A percentile compares a stretch with the other conserved stretches of the same genome.
phyloP scores from a whole-genome alignment of 2,888 invertebrate species.

The Gymnocheta viridis region DNA sequence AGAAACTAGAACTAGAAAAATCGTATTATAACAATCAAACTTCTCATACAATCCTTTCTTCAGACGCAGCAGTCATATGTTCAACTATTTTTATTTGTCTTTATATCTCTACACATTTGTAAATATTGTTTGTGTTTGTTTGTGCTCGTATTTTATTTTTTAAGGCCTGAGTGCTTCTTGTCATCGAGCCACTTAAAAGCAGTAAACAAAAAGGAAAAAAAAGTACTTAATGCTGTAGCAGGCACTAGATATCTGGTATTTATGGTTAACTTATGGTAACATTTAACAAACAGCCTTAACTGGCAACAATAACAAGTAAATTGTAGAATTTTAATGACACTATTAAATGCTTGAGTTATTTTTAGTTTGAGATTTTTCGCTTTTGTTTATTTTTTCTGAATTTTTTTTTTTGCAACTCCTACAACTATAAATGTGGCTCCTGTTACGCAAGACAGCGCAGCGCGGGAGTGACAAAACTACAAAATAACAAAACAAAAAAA shows the following conservation, averaged over 20 bases:
- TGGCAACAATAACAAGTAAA: slow-evolving; percentile 48
- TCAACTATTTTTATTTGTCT: slow-evolving; percentile 16
- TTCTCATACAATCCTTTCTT: neutral
- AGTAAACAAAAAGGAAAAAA: neutral
- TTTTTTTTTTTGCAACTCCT: slow-evolving; percentile 3
- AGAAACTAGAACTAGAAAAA: neutral
- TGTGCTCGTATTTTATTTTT: slow-evolving; percentile 13
- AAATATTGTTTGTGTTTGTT: slow-evolving; percentile 30
- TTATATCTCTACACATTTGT: neutral
- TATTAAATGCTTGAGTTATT: slow-evolving; percentile 68
- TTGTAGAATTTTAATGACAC: slow-evolving; percentile 67
- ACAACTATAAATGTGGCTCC: slow-evolving; percentile 18
- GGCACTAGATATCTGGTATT: slow-evolving; percentile 37
- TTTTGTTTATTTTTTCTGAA: neutral
- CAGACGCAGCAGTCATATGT: neutral
- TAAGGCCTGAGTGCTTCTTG: slow-evolving; percentile 68
- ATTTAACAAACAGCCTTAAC: slow-evolving; percentile 50
- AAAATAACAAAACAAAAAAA: neutral
- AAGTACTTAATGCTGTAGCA: slow-evolving; percentile 10
- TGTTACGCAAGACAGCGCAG: neutral
- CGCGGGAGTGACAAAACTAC: slow-evolving; percentile 10
- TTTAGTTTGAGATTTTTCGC: slow-evolving; percentile 34
- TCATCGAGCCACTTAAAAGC: slow-evolving; percentile 60
- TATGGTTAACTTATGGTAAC: slow-evolving; percentile 51
- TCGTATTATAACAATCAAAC: neutral